phyloP scores from a whole-genome alignment of 2,797 vertebrate genomes.

The Clarias platycephalus region DNA sequence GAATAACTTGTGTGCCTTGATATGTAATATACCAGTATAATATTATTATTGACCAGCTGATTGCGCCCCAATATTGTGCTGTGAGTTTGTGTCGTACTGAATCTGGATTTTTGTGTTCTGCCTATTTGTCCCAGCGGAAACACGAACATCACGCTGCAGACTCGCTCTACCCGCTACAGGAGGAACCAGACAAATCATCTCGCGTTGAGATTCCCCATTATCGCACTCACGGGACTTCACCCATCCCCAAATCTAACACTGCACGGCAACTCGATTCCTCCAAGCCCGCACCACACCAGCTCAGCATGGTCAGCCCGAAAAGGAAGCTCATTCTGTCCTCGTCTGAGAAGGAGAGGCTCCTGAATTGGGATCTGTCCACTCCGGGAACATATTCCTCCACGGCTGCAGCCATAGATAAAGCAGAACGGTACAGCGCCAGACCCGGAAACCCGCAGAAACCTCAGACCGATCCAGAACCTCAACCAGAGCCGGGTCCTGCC shows the following conservation, averaged over 20 bases:
- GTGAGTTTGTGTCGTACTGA: background rate
- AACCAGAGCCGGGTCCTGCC: constrained; percentile 47
- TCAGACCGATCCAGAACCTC: constrained; percentile 50
- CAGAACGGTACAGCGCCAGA: background rate
- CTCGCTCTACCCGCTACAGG: constrained; percentile 41
- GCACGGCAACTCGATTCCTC: background rate
- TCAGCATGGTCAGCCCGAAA: constrained; percentile 50
- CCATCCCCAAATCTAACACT: background rate
- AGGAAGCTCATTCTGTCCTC: constrained; percentile 66
- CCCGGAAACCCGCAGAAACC: background rate
- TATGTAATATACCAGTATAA: no score
- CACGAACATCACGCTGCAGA: constrained; percentile 22
- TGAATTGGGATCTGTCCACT: constrained; percentile 64
- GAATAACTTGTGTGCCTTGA: no score
- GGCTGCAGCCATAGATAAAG: background rate
- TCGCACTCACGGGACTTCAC: constrained; percentile 36
- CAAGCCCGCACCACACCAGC: background rate
- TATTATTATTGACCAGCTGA: background rate
- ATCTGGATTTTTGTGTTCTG: background rate
- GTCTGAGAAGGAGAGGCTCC: constrained; percentile 69
- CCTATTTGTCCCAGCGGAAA: background rate
- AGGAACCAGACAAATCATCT: constrained; percentile 9
- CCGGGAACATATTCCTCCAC: constrained; percentile 44
- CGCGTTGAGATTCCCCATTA: constrained; percentile 34
- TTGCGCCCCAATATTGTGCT: background rate